Evolutionary conservation across 2,888 invertebrate genomes (phyloP), one percentile per base, ranked within the genome.

Genomic region (Cetonia aurata): DNA sequence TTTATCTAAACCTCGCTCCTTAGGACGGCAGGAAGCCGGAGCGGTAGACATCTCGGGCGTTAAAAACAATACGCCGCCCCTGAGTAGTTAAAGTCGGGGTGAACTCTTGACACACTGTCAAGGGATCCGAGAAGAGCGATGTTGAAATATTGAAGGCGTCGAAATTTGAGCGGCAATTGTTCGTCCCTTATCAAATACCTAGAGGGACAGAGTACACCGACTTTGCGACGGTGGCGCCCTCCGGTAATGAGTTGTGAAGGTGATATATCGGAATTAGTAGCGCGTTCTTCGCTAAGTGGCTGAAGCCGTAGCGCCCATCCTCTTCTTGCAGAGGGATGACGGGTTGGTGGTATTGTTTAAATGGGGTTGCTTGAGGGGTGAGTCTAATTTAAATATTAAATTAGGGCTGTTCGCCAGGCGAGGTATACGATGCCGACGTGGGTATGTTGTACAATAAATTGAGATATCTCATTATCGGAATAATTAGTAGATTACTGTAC

Each of bases 361-460:
- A 25, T 25, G 4, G 25, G 25, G 25, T 25, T 25, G 25, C 3
- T 25, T 25, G 25, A 4, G 25, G 25, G 25, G 25, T 25, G 25
- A 25, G 4, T 25, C 62, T 25, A 62, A 62, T 62, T 62, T 62
- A 62, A 62, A 62, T 62, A 62, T 62, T 62, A 25, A 50, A 62
- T 62, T 62, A 62, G 33, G 15, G 15, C 13, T 48, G 31, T 48
- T 33, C 15, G 1, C 25, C 25, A 25, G 25, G 4, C 4, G 25
- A 25, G 25, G 25, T 4, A 13, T 8, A 33, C 33, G 48, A 62
- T 48, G 31, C 15, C 48, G 62, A 19, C n/a, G n/a, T 31, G 44
- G 25, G 1, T 1, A 6, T 10, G 15, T 31, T 17, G 41, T 56
- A 31, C 48, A 15, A 62, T 62, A 31, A 48, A 62, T 48, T 37